Conservation (phyloP, 2,113 vertebrate genomes). For the Carassius auratus region DNA sequence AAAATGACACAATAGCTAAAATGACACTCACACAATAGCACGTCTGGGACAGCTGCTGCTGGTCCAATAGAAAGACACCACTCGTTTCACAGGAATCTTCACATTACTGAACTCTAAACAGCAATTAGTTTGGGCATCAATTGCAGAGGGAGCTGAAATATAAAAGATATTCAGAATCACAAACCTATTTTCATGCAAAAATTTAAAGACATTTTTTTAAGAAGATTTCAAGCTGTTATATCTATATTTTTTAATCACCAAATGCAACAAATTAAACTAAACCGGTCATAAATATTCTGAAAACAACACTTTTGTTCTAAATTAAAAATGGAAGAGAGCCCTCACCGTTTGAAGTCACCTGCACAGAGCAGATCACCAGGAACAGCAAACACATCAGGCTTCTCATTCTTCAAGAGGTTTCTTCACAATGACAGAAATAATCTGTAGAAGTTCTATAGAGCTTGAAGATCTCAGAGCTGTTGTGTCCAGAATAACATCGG, state of each 20-base stretch:
- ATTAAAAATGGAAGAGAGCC: background rate
- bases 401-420: too few relatives aligned
- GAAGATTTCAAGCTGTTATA: too few relatives aligned
- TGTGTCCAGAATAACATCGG: background rate
- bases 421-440: too few relatives aligned
- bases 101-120: background rate
- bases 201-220: too few relatives aligned
- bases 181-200: background rate
- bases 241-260: too few relatives aligned
- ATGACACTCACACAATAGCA: too few relatives aligned
- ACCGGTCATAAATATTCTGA: background rate
- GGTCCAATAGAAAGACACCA: conserved; percentile 30
- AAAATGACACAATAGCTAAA: conserved; percentile 41
- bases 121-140: background rate
- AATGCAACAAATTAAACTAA: background rate
- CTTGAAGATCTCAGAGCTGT: conserved; percentile 5
- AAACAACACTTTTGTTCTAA: background rate
- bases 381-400: too few relatives aligned
- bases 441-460: too few relatives aligned
- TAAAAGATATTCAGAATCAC: background rate
- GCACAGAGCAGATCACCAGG: too few relatives aligned
- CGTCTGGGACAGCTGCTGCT: background rate
- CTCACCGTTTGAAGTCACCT: conserved; percentile 16
- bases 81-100: conserved; percentile 7
- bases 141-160: background rate